Base-by-base conservation (phyloP, 2,888 invertebrate species). In the Chrysina gloriosa region DNA sequence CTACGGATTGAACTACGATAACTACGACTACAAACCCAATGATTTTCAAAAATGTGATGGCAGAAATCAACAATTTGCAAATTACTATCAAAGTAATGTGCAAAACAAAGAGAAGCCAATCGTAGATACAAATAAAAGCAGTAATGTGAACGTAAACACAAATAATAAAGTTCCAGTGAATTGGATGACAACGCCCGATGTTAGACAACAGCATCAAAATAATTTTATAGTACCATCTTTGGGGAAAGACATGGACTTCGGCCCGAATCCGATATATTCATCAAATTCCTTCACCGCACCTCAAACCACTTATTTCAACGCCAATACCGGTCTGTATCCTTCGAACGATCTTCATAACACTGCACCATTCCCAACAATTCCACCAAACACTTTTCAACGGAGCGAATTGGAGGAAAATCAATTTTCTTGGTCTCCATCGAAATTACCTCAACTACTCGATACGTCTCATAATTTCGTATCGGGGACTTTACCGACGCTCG, bases 101-200 rank as follows among this genome's bases (percentile, higher is more conserved):
- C 48, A 25, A 14, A 52, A 9, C 14, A 65, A 61, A 14, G 58
- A 61, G 7, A 61, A 61, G 27, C 7, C 42, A 25, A 29, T n/a
- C 34, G 7, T 16, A 3, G 58, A 42, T 16, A 0, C 42, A 9
- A 61, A 61, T 29, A 61, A 61, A 16, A 61, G 16, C 23, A 19
- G 21, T 45, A 61, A 36, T 23, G 4, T 42, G 16, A 61, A 56
- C 50, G 9, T 48, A 11, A 64, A 39, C 23, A 34, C 29, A 21
- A 68, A 56, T 36, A 34, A 21, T 11, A 83, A 85, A 70, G 83
- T 85, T 2, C 86, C 87, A 0, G 86, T 88, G 0, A 89, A 89
- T 74, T 88, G 88, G 88, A 89, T 89, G 88, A 88, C 88, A 74
- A 84, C 87, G 0, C 86, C 87, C 0, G 86, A 86, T 72, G 79